phyloP scores from a whole-genome alignment of 2,113 vertebrate genomes.

The Galemys pyrenaicus region DNA sequence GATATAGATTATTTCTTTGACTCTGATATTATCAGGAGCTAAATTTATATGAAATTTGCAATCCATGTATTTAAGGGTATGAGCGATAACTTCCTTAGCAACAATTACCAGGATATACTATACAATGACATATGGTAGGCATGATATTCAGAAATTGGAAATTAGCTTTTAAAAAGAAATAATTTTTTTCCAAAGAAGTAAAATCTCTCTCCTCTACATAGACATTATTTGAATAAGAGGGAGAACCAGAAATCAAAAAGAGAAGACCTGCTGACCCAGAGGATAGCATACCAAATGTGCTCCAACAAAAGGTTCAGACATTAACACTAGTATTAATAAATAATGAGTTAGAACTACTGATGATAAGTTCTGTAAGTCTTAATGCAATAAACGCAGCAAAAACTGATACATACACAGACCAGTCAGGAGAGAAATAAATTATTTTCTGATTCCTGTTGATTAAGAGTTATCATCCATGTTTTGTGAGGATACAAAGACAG shows the following conservation, averaged over 20 bases:
- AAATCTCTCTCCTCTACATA: neutral
- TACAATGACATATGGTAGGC: neutral
- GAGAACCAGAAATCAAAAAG: neutral
- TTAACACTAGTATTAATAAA: neutral
- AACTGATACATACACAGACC: neutral
- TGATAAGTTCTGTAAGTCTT: neutral
- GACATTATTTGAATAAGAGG: neutral
- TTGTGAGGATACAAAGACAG: neutral
- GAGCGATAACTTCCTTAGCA: neutral
- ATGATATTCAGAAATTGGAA: neutral
- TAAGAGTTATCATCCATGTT: neutral
- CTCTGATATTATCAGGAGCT: neutral
- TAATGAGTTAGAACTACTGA: neutral
- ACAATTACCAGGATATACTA: neutral
- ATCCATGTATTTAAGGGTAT: neutral
- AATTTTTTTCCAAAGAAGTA: neutral
- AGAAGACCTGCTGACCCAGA: neutral
- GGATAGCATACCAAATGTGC: no score
- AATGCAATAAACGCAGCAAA: neutral
- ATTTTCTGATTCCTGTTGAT: neutral
- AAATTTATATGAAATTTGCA: neutral
- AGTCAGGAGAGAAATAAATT: neutral
- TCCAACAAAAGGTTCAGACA: neutral
- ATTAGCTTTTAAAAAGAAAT: neutral
- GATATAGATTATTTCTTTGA: neutral